Base-by-base conservation (phyloP, 35 echinoderm and acorn worm genomes). In the Stichopus chloronotus region DNA sequence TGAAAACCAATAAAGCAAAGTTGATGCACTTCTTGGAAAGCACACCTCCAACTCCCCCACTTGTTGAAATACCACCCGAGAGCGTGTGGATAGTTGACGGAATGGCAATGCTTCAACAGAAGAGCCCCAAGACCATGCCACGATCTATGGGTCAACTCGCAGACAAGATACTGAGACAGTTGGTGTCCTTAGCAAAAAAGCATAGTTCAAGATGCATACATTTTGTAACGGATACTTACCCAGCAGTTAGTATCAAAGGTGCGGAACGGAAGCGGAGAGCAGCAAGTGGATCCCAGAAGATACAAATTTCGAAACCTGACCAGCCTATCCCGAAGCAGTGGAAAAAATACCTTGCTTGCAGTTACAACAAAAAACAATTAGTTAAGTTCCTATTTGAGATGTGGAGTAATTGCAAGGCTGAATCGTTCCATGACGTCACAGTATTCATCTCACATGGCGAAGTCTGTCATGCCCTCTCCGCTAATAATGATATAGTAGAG, bases 151-250 rank as follows among this genome's bases (percentile, higher is more conserved):
- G 68, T 23, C 9, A 87, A 20, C 81, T 96, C 4, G 87, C 92
- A 63, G 87, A 93, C 5, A 12, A 78, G 0, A 24, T 95, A 16
- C 25, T 95, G 11, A 61, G 25, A 5, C 72, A 95, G 79, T 23
- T 96, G 14, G 71, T 92, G 0, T 71, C 79, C 4, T 17, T 92
- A 6, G 92, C 92, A 8, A 8, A 13, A 8, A 55, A 8, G 7
- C 13, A 59, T 59, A n/a, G 57, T 56, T 94, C 88, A 69, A 53
- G 54, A 17, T 58, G 8, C 1, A 19, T 96, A 4, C 88, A 96
- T 69, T 96, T 96, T 92, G 92, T 96, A 1, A 84, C 76, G 57
- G 95, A 96, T 78, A 91, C 22, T 57, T 96, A 96, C 82, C 76
- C 90, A 52, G n/a, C 55, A 9, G 25, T 92, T 6, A 94, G 93